Evolutionary conservation across 2,888 invertebrate species (phyloP).

Genomic region (Tinea pellionella): DNA sequence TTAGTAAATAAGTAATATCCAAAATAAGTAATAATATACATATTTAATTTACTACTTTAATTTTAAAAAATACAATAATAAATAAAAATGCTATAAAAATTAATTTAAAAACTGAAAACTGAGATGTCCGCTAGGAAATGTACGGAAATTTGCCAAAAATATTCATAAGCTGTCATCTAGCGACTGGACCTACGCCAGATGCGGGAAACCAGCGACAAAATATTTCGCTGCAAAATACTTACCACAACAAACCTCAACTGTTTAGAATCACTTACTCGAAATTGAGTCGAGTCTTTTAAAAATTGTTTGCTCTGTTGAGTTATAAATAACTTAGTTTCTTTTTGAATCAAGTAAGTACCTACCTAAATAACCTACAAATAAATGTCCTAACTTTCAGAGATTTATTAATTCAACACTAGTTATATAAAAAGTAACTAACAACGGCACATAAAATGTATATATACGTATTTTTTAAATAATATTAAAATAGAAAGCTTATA

Average conservation of each 20-base stretch:
- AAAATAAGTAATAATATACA: too few relatives aligned
- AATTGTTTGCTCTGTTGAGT: slow-evolving; percentile 18
- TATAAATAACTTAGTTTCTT: not conserved
- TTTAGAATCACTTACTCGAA: slow-evolving; percentile 59
- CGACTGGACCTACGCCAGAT: slow-evolving; percentile 66
- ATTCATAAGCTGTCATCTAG: slow-evolving; percentile 69
- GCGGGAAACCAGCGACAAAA: slow-evolving; percentile 61
- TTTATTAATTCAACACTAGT: not conserved
- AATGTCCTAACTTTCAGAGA: not conserved
- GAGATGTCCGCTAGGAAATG: slow-evolving; percentile 6
- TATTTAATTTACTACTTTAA: too few relatives aligned
- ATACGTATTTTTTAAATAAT: too few relatives aligned
- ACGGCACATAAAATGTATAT: too few relatives aligned
- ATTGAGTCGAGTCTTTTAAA: slow-evolving; percentile 45
- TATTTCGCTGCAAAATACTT: slow-evolving; percentile 63
- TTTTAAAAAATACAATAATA: not conserved
- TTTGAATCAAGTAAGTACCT: not conserved
- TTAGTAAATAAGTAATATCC: too few relatives aligned
- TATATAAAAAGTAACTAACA: too few relatives aligned
- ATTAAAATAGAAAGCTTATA: too few relatives aligned
- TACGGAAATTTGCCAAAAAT: slow-evolving; percentile 61
- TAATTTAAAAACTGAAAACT: slow-evolving; percentile 7
- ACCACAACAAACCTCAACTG: slow-evolving; percentile 44
- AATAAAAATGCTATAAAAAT: not conserved
- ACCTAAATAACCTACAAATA: not conserved